These are phyloP conservation scores for Corythoichthys haematopterus DNA, from an alignment of 2,113 vertebrate species.

Conservation along the genomic window DNA sequence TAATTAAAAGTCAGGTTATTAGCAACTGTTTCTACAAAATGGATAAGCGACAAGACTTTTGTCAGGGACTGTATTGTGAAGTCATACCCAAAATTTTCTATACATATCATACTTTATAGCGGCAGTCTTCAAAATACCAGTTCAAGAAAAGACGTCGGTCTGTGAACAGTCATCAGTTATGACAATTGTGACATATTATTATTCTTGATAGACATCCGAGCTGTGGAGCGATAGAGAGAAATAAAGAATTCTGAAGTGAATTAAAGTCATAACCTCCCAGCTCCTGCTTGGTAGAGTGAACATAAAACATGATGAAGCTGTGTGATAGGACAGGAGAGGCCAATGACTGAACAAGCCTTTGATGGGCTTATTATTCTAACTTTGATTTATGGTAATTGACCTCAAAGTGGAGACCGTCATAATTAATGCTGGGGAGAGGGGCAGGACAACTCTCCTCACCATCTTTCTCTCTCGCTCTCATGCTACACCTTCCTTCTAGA, in stretches of 20 bases:
- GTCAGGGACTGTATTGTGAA: too few species aligned
- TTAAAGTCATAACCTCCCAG: not conserved
- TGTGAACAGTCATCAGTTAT: not conserved
- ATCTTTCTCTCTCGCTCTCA: constrained; percentile 1
- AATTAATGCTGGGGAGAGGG: constrained; percentile 27
- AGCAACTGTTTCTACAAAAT: too few species aligned
- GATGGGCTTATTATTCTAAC: constrained; percentile 42
- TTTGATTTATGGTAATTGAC: constrained; percentile 48
- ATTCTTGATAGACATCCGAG: not conserved
- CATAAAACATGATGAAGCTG: constrained; percentile 49
- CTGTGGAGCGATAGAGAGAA: not conserved
- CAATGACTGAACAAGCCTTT: constrained; percentile 51
- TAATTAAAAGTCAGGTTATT: too few species aligned
- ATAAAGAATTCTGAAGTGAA: not conserved
- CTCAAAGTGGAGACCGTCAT: constrained; percentile 33
- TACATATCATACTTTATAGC: not conserved
- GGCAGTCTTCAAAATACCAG: not conserved
- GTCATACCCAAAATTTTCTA: too few species aligned
- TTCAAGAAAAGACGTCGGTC: not conserved
- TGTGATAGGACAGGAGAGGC: constrained; percentile 51
- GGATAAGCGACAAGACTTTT: too few species aligned
- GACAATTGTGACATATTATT: not conserved
- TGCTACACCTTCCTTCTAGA: not conserved
- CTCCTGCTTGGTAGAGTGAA: constrained; percentile 28
- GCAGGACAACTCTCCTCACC: not conserved